Percentiles rank a stretch among this genome's conserved stretches.
Evolutionary conservation across 2,113 vertebrate species (phyloP).

Genomic region (Jaculus jaculus): DNA sequence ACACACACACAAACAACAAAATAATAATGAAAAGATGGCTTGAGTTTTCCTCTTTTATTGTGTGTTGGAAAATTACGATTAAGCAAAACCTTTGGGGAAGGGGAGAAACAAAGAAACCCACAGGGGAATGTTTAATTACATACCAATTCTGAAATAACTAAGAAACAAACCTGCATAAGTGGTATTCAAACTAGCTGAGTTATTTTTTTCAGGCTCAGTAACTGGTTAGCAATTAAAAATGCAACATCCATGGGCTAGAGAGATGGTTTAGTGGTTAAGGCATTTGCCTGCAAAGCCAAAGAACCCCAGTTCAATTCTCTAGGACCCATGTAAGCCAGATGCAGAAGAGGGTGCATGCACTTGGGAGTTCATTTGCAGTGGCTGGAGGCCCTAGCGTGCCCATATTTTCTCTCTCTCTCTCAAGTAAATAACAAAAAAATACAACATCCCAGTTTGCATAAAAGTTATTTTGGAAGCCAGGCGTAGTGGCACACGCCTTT

Average conservation of each 20-base stretch:
- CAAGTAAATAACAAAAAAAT: too few species aligned
- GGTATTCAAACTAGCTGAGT: slow-evolving; percentile 20
- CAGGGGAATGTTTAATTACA: background rate
- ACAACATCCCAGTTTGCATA: slow-evolving; percentile 6
- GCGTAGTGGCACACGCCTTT: too few species aligned
- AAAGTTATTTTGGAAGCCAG: background rate
- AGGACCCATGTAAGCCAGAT: too few species aligned
- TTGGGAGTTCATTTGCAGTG: too few species aligned
- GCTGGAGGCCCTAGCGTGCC: too few species aligned
- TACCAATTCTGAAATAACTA: background rate
- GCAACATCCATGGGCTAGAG: too few species aligned
- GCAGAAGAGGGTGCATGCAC: too few species aligned
- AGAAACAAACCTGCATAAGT: slow-evolving; percentile 29
- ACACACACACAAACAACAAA: too few species aligned
- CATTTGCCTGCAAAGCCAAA: too few species aligned
- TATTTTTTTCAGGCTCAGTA: slow-evolving; percentile 10
- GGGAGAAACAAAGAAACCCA: background rate
- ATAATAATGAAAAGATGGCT: background rate
- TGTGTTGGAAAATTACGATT: slow-evolving; percentile 6
- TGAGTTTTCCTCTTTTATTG: slow-evolving; percentile 7
- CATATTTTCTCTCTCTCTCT: too few species aligned
- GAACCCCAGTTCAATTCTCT: too few species aligned
- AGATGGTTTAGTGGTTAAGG: too few species aligned
- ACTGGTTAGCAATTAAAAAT: slow-evolving; percentile 46
- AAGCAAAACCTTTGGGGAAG: slow-evolving; percentile 1